Evolutionary conservation across 2,113 vertebrate genomes (phyloP), one percentile per base, ranked within the genome.

Genomic region (Oostethus manadensis): DNA sequence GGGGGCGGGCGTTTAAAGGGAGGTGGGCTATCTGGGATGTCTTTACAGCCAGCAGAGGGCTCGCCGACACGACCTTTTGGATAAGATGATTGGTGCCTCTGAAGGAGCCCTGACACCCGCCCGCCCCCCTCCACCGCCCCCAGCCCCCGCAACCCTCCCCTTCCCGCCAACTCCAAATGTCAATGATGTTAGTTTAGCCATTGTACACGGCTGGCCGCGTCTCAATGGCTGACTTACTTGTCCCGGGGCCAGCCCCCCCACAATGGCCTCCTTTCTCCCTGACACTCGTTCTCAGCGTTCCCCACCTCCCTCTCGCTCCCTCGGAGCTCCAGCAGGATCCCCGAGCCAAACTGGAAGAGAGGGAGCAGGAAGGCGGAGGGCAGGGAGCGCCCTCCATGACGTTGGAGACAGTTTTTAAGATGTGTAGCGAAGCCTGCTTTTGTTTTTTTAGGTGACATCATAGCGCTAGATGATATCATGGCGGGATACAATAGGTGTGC

Each of bases 101-200:
- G 33, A 33, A 33, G 29, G n/a, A n/a, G 4, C 83, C 76, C 80
- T 72, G 79, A 84, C 66, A 72, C 38, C 0, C n/a, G n/a, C 23
- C 69, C 76, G 18, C 56, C 73, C 66, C 65, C 64, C n/a, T n/a
- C n/a, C 0, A 33, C 69, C 76, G 18, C 56, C 73, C 66, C 65
- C 64, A 67, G 1, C 23, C 23, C 5, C 23, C 5, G 23, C 2
- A 7, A 33, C 73, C 77, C 79, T 70, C 76, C 85, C 79, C 64
- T 78, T 82, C 79, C 79, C 86, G 71, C 84, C 86, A 83, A 84
- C 83, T 90, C 88, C 82, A 88, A 89, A 90, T 90, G 90, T 90
- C 90, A 91, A 72, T 77, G 84, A 90, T 91, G 88, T 91, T 91
- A 88, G 89, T 91, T 91, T 91, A 91, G 86, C 87, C 83, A 91